Conservation (phyloP, 2,888 invertebrate genomes). For the Nipponacmea schrenckii region DNA sequence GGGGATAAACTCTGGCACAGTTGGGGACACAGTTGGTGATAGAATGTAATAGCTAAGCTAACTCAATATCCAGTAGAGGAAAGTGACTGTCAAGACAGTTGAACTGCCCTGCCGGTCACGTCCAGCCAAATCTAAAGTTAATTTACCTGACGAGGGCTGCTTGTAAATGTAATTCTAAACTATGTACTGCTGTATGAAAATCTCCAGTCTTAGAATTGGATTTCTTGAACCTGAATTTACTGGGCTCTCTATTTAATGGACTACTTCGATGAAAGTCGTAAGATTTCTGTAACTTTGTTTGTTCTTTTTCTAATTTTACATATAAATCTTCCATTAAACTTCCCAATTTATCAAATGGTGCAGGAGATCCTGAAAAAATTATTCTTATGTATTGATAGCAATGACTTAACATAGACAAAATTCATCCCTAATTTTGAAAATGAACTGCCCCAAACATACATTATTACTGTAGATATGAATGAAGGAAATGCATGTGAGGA, state of each 20-base stretch:
- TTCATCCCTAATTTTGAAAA: no score
- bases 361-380: constrained; percentile 3
- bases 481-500: no score
- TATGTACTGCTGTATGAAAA: constrained; percentile 54
- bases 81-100: no score
- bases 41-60: no score
- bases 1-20: no score
- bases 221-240: constrained; percentile 16
- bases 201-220: constrained; percentile 19
- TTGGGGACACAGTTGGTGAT: no score
- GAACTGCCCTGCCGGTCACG: no score
- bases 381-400: not conserved
- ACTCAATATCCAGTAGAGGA: no score
- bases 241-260: constrained; percentile 31
- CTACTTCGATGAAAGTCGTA: constrained; percentile 38
- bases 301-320: constrained; percentile 4
- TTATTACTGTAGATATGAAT: no score
- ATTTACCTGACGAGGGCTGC: constrained; percentile 54
- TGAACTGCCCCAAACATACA: no score
- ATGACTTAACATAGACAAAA: no score
- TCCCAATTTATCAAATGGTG: constrained; percentile 10
- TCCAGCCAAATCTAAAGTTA: no score
- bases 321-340: constrained; percentile 1
- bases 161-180: constrained; percentile 59
- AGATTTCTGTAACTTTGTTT: constrained; percentile 29